Base-by-base conservation (phyloP, 2,888 invertebrate genomes). In the Panorpa germanica region DNA sequence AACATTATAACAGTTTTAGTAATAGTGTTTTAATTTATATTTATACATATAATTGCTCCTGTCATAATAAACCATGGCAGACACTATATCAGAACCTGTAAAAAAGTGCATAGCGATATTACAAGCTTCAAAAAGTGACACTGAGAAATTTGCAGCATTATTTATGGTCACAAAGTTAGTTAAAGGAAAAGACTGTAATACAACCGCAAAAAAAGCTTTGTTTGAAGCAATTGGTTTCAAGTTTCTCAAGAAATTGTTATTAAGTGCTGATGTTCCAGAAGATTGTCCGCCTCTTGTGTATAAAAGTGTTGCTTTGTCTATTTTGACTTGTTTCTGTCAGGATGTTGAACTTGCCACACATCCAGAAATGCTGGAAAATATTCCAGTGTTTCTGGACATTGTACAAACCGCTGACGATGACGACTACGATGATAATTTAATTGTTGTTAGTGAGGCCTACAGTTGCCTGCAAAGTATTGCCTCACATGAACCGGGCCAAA, bases 141-240 rank as follows among this genome's bases (percentile, higher is more conserved):
- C 85, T 1, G 86, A 88, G 52, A 86, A 83, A 50, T 85, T 90
- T 50, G 86, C 88, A 22, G 83, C 78, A 2, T 63, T 90, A 28
- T 85, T 88, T 50, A 77, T 88, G 75, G 83, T 88, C 30, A 86
- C 88, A 3, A 90, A 88, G 52, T 55, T 86, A 31, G 75, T 88
- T 21, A 81, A 82, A 52, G 73, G 74, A 38, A 77, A 77, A 46
- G 80, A 85, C 44, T 80, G 83, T 48, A 70, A 66, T 42, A 57
- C 71, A 7, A 60, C 66, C n/a, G 70, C 71, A n/a, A 80, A 78
- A 48, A 74, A 72, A 44, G 63, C 75, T 18, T 60, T 91, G 3
- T 85, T 90, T 45, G 82, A 88, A 56, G 81, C 85, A 2, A 83
- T 91, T 43, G 90, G 90, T 13, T 77, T 83, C 43, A 70, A 74